phyloP scores from a whole-genome alignment of 2,797 vertebrate species.

The Bovichtus diacanthus region DNA sequence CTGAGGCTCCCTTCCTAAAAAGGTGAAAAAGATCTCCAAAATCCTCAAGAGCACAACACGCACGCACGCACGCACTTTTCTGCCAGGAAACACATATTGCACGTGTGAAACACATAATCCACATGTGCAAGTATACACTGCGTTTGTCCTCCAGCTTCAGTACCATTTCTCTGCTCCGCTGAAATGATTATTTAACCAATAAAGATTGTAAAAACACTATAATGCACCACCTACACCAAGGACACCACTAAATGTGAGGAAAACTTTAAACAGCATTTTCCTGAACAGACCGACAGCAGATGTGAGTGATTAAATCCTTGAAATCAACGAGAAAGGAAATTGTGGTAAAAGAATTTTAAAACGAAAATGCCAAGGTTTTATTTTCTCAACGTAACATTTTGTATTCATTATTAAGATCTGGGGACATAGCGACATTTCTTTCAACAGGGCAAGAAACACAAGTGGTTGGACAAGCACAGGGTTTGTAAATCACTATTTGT shows the following conservation, averaged over 20 bases:
- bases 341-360: background rate
- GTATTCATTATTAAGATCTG: background rate
- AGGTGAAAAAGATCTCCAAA: slow-evolving; percentile 54
- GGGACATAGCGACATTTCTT: background rate
- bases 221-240: slow-evolving; percentile 1
- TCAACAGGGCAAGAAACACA: background rate
- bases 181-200: slow-evolving; percentile 20
- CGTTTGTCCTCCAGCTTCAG: slow-evolving; percentile 19
- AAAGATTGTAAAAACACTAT: slow-evolving; percentile 13
- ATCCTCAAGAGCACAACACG: slow-evolving; percentile 44
- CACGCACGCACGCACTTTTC: slow-evolving; percentile 33
- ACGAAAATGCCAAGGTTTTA: background rate
- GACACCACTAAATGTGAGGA: slow-evolving; percentile 1
- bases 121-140: slow-evolving; percentile 38
- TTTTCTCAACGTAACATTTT: background rate
- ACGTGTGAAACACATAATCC: slow-evolving; percentile 56
- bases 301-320: background rate
- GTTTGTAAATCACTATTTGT: background rate
- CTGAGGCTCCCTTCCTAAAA: slow-evolving; percentile 38
- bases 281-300: slow-evolving; percentile 3
- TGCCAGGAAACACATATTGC: slow-evolving; percentile 67
- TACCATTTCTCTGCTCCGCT: slow-evolving; percentile 13
- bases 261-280: background rate
- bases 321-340: background rate
- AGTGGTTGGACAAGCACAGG: background rate